A percentile compares a stretch with the other conserved stretches of the same genome.
phyloP scores from a whole-genome alignment of 64 coral and sea anemone genomes.

The Stylophora pistillata region DNA sequence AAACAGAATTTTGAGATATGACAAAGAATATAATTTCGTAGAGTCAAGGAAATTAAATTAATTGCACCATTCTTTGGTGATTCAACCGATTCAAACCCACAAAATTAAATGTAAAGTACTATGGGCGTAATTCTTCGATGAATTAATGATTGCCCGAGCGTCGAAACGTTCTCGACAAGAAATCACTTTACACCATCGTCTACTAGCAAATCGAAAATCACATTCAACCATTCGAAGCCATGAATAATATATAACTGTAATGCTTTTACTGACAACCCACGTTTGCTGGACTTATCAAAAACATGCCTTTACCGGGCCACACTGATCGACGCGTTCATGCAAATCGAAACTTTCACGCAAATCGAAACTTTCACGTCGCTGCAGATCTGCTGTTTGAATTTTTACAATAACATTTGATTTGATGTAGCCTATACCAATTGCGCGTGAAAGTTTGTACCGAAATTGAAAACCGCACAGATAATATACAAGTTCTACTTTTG shows the following conservation, averaged over 20 bases:
- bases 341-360: not conserved
- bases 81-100: no score
- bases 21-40: no score
- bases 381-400: not conserved
- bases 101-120: no score
- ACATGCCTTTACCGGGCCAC: not conserved
- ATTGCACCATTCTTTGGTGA: no score
- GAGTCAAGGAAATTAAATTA: no score
- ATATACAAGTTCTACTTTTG: not conserved
- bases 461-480: not conserved
- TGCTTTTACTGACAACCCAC: not conserved
- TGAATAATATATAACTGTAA: conserved; percentile 14
- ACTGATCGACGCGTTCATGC: not conserved
- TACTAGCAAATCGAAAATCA: not conserved
- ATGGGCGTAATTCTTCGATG: not conserved
- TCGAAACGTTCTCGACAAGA: not conserved
- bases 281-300: not conserved
- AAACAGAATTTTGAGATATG: no score
- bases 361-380: not conserved
- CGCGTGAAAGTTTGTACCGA: not conserved
- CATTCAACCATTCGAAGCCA: not conserved
- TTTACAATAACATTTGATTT: not conserved
- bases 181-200: not conserved
- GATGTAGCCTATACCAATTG: not conserved
- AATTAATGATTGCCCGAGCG: not conserved